phyloP scores from a whole-genome alignment of 2,797 vertebrate species.

The Silurus lanzhouensis region DNA sequence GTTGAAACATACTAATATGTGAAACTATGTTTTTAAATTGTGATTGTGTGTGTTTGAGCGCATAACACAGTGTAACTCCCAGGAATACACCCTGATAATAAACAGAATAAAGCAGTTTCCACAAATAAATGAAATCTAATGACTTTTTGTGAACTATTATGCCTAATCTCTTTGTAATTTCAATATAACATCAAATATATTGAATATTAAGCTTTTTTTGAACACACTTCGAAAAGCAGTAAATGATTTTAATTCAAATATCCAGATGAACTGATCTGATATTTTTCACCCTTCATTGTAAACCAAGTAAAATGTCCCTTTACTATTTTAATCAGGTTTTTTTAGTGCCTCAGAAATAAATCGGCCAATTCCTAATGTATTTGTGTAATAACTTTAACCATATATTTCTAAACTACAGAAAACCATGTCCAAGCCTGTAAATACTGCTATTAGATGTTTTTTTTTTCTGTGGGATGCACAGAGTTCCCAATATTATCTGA shows the following conservation, averaged over 20 bases:
- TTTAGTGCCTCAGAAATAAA: not conserved
- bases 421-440: not conserved
- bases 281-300: not conserved
- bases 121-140: not conserved
- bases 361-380: not conserved
- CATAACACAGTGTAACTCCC: not conserved
- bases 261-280: not conserved
- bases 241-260: not conserved
- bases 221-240: not conserved
- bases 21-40: not conserved
- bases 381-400: not conserved
- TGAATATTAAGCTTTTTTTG: not conserved
- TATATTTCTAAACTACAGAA: not conserved
- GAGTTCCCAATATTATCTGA: slow-evolving; percentile 7
- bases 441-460: not conserved
- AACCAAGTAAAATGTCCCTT: not conserved
- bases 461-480: not conserved
- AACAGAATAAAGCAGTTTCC: not conserved
- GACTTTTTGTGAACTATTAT: not conserved
- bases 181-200: not conserved
- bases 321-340: not conserved
- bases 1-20: not conserved
- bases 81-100: not conserved
- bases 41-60: not conserved
- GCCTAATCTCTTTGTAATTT: not conserved